Percentiles rank a stretch among this genome's conserved stretches.
Evolutionary conservation across 2,888 invertebrate genomes (phyloP).

Genomic region (Sepiola atlantica): DNA sequence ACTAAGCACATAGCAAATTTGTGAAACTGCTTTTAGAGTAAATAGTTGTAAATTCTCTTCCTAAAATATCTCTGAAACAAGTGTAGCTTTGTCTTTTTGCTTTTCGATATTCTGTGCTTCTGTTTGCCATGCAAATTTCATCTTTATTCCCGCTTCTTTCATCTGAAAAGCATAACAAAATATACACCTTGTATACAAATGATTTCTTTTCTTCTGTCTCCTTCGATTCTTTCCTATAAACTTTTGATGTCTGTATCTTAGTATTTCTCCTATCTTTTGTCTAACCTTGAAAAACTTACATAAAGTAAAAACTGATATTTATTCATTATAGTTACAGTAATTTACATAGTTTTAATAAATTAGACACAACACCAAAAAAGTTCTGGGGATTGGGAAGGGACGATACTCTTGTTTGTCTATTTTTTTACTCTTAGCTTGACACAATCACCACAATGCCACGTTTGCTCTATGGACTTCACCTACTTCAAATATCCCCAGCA

Average conservation of each 20-base stretch:
- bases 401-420: too few species aligned
- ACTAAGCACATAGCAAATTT: not conserved
- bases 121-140: not conserved
- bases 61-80: not conserved
- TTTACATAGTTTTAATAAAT: too few species aligned
- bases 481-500: too few species aligned
- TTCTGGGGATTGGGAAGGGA: too few species aligned
- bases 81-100: not conserved
- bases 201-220: not conserved
- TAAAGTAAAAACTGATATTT: not conserved
- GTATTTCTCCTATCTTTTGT: not conserved
- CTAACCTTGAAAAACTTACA: not conserved
- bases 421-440: too few species aligned
- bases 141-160: not conserved
- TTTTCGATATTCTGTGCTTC: not conserved
- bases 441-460: too few species aligned
- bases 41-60: not conserved
- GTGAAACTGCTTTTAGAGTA: not conserved
- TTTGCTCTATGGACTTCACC: too few species aligned
- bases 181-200: not conserved
- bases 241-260: not conserved
- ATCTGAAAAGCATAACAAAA: not conserved
- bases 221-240: not conserved
- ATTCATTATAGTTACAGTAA: not conserved
- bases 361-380: too few species aligned